Evolutionary conservation across 1,140 invertebrate species (phyloP).

Genomic region (Zaprionus taronus): DNA sequence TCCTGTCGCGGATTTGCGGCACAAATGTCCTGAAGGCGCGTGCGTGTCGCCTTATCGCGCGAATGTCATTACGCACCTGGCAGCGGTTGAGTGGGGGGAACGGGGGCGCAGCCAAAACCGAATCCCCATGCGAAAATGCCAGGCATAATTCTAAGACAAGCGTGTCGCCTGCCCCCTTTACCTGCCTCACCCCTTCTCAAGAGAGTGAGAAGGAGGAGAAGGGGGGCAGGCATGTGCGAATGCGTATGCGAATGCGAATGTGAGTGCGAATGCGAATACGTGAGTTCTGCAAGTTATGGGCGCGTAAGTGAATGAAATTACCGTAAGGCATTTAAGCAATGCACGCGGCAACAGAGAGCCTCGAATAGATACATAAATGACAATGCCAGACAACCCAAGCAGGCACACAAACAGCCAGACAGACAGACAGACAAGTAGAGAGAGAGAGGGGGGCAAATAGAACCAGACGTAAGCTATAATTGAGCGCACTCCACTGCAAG

Average conservation of each 20-base stretch:
- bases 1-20: constrained; percentile 26
- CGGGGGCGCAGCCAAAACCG: too few relatives aligned
- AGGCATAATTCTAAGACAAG: constrained; percentile 27
- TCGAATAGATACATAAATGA: constrained; percentile 83
- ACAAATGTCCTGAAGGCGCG: constrained; percentile 62
- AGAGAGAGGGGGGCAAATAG: not conserved
- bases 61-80: constrained; percentile 79
- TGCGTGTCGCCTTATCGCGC: constrained; percentile 78
- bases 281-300: constrained; percentile 83
- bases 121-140: not conserved
- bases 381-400: constrained; percentile 58
- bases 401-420: not conserved
- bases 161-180: not conserved
- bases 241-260: constrained; percentile 53
- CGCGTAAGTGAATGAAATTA: constrained; percentile 83
- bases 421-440: not conserved
- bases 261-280: constrained; percentile 75
- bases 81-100: not conserved
- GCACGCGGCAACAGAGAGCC: constrained; percentile 55
- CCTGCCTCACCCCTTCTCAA: constrained; percentile 30
- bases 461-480: too few relatives aligned
- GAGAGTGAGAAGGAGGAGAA: constrained; percentile 27
- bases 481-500: too few relatives aligned
- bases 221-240: constrained; percentile 30
- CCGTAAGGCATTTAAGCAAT: constrained; percentile 83